Percentiles rank a stretch among this genome's conserved stretches.
These are phyloP conservation scores for Poecilia velifera DNA, from an alignment of 2,797 vertebrate genomes.

Conservation along the genomic window DNA sequence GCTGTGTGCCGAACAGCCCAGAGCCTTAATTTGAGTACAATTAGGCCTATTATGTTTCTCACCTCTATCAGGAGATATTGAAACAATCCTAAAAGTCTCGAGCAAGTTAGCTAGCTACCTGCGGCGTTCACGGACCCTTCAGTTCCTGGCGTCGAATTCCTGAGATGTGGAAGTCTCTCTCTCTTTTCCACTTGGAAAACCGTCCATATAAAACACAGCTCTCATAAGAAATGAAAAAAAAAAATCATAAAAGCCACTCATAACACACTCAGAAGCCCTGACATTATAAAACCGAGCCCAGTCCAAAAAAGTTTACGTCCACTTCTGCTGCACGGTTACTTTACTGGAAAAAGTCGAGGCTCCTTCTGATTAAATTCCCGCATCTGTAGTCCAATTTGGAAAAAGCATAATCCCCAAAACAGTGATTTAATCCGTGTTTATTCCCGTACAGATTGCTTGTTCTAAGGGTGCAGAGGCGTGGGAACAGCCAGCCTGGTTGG, in stretches of 20 bases:
- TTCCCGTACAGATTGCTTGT: background rate
- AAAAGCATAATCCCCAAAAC: constrained; percentile 23
- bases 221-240: background rate
- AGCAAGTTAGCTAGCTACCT: constrained; percentile 62
- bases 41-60: background rate
- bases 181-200: background rate
- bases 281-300: constrained; percentile 13
- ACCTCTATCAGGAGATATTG: background rate
- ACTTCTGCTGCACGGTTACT: constrained; percentile 21
- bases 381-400: constrained; percentile 25
- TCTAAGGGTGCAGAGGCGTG: constrained; percentile 47
- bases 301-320: constrained; percentile 58
- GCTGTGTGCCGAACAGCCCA: background rate
- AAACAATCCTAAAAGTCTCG: constrained; percentile 29
- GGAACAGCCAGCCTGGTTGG: constrained; percentile 38
- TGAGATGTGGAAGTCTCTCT: constrained; percentile 50
- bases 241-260: background rate
- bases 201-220: background rate
- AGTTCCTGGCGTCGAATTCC: constrained; percentile 55
- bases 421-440: constrained; percentile 16
- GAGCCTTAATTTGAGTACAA: no score
- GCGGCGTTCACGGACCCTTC: constrained; percentile 58
- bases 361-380: constrained; percentile 6
- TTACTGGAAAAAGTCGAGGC: constrained; percentile 38
- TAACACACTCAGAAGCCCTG: background rate